phyloP scores from a whole-genome alignment of 1,140 invertebrate genomes.

The Brachionus sp. region DNA sequence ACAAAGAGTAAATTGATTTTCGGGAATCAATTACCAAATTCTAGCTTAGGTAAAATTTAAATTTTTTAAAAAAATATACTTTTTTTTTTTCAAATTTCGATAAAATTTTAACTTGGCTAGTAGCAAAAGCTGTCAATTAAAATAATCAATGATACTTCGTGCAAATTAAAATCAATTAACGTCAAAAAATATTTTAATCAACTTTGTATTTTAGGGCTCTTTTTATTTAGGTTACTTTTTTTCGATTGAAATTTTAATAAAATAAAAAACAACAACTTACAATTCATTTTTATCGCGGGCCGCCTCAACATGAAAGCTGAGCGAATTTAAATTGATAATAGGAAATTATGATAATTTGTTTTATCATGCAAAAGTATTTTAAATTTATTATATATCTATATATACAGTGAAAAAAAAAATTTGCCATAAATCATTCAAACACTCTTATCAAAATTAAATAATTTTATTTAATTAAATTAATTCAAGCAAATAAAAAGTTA shows the following conservation, averaged over 20 bases:
- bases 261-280: not conserved
- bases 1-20: not conserved
- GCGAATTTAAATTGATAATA: not conserved
- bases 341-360: not conserved
- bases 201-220: not conserved
- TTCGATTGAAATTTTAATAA: not conserved
- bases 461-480: not conserved
- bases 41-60: not conserved
- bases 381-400: not conserved
- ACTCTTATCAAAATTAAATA: constrained; percentile 5
- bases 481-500: not conserved
- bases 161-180: not conserved
- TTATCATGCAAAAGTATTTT: not conserved
- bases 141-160: not conserved
- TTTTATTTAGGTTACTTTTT: not conserved
- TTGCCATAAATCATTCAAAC: not conserved
- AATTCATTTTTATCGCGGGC: not conserved
- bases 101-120: not conserved
- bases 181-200: not conserved
- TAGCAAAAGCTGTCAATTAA: not conserved
- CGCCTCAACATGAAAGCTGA: not conserved
- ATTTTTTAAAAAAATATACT: too few relatives aligned
- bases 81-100: not conserved
- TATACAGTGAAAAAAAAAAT: not conserved
- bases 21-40: not conserved